Conservation (phyloP, 1,140 invertebrate genomes). For the Drosophila elegans region DNA sequence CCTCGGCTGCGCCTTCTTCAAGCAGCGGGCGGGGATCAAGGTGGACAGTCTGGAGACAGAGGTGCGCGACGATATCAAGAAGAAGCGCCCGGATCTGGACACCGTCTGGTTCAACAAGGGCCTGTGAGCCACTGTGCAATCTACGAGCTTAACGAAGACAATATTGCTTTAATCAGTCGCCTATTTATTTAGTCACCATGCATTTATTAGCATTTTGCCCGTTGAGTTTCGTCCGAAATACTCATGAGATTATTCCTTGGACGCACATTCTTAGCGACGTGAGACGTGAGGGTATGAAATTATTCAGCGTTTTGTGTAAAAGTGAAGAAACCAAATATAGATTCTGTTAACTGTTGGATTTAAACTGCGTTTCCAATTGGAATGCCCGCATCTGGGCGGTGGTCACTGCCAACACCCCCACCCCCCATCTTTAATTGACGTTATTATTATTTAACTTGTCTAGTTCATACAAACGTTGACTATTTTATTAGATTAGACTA, state of each 20-base stretch:
- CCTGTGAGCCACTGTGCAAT: constrained; percentile 81
- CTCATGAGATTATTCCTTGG: constrained; percentile 21
- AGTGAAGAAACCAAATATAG: constrained; percentile 16
- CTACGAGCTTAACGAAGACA: constrained; percentile 55
- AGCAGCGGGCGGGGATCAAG: constrained; percentile 88
- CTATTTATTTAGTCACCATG: constrained; percentile 52
- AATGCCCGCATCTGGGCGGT: not conserved
- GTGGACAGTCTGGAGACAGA: constrained; percentile 87
- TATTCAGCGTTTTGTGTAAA: constrained; percentile 5
- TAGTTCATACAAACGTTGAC: no score
- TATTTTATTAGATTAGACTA: no score
- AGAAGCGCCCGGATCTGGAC: constrained; percentile 84
- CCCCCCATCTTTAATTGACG: no score
- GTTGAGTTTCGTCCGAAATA: constrained; percentile 19
- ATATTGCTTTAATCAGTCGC: constrained; percentile 39
- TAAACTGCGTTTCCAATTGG: not conserved
- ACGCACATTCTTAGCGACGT: not conserved
- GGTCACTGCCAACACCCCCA: no score
- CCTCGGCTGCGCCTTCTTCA: constrained; percentile 92
- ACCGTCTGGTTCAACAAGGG: constrained; percentile 88
- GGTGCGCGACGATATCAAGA: constrained; percentile 85
- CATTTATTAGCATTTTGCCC: constrained; percentile 53
- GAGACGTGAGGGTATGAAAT: not conserved
- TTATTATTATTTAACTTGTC: no score
- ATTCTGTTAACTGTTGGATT: constrained; percentile 31